Evolutionary conservation across 2,113 vertebrate species (phyloP).

Genomic region (Gopherus evgoodei): DNA sequence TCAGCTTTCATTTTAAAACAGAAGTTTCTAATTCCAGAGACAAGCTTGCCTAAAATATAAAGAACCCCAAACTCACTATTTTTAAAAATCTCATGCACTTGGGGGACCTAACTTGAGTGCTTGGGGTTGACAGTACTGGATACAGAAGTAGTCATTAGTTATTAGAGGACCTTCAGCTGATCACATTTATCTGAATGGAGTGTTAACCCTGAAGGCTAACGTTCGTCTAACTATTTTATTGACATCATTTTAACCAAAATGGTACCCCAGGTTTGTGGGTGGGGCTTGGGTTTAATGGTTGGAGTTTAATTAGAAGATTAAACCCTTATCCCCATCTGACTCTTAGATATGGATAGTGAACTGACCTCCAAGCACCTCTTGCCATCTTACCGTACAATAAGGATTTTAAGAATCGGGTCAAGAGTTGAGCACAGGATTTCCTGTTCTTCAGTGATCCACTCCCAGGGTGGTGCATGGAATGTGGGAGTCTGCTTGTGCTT

Average conservation of each 20-base stretch:
- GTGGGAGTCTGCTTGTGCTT: background rate
- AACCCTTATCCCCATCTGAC: background rate
- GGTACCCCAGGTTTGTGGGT: background rate
- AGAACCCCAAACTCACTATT: no score
- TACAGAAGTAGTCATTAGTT: background rate
- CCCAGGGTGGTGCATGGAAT: background rate
- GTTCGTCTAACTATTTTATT: background rate
- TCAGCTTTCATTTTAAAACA: no score
- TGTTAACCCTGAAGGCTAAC: background rate
- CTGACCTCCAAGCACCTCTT: background rate
- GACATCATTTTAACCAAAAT: background rate
- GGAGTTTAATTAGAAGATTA: background rate
- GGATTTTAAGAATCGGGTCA: background rate
- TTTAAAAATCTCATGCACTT: background rate
- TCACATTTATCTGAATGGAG: background rate
- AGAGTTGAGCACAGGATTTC: background rate
- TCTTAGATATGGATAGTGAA: background rate
- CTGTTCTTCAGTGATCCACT: background rate
- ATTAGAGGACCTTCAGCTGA: background rate
- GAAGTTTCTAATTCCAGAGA: no score
- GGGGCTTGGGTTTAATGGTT: background rate
- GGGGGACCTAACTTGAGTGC: background rate
- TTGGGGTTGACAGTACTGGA: background rate
- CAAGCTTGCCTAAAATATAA: no score
- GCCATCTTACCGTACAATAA: background rate